Base-by-base conservation (phyloP, 2,113 vertebrate genomes). In the Pomatostomus ruficeps region DNA sequence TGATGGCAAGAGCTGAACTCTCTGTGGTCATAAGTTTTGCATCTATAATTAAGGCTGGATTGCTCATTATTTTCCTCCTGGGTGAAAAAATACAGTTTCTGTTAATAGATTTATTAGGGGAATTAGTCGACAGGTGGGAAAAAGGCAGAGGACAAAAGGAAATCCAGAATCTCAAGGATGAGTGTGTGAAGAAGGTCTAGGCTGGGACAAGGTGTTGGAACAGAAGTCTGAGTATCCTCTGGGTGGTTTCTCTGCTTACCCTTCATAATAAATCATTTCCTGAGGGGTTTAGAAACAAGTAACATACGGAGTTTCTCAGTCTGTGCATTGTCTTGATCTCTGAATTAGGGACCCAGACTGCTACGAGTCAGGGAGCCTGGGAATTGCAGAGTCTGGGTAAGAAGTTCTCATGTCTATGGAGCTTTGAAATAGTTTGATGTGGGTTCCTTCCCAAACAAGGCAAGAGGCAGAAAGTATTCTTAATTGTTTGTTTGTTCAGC, bases 111-210 rank as follows among this genome's bases (percentile, higher is more conserved):
- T 81, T 94, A 86, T 82, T 79, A 80, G 72, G 40, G 48, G 59
- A 85, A 46, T 94, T 96, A 72, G 71, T 46, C 0, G 1, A 65
- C 75, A 90, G 91, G 78, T 95, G 85, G 49, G 94, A 18, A 82
- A 84, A 85, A 89, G 84, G 71, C 58, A 85, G 85, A 89, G 89
- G 91, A 89, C 49, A 71, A 93, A 91, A 94, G 51, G 66, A 94
- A 86, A 65, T 62, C 33, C 46, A 62, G 12, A 87, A 45, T 36
- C 42, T 80, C 57, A 78, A 85, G 31, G 51, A 73, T 84, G 86
- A 61, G 33, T 16, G 12, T 51, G 31, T 61, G 40, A 67, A 71
- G 58, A 67, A 88, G 59, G 57, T 67, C 57, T 83, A 29, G 70
- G 5, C 26, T 87, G 85, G 70, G 40, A 81, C 51, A 43, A 24